phyloP scores from a whole-genome alignment of 2,888 invertebrate species.

The Hirtodrosophila cameraria region DNA sequence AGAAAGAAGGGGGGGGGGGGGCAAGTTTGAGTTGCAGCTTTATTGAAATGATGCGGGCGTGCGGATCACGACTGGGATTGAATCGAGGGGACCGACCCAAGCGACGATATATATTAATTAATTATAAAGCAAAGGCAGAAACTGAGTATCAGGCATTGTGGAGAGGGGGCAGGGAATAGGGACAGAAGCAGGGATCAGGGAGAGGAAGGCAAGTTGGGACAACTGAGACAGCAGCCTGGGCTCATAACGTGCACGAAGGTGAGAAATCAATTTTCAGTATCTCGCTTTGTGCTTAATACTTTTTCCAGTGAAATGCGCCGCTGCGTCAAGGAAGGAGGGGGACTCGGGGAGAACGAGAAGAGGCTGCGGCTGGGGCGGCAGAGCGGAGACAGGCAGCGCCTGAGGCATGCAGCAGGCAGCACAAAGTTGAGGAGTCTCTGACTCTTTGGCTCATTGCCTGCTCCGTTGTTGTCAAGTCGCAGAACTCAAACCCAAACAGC shows the following conservation, averaged over 20 bases:
- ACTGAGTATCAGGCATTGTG: constrained; percentile 10
- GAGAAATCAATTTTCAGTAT: constrained; percentile 83
- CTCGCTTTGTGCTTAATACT: constrained; percentile 77
- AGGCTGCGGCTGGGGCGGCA: constrained; percentile 2
- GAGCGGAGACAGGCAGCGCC: constrained; percentile 9
- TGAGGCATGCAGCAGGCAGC: neutral
- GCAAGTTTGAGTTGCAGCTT: too few species aligned
- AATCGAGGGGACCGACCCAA: constrained; percentile 22
- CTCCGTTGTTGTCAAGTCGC: constrained; percentile 33
- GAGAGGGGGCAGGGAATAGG: neutral
- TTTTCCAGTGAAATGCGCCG: constrained; percentile 78
- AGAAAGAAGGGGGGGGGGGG: too few species aligned
- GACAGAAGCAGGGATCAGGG: neutral
- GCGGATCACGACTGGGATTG: constrained; percentile 45
- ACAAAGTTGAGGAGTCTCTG: neutral
- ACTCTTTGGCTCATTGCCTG: constrained; percentile 17
- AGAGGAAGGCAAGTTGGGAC: constrained; percentile 6
- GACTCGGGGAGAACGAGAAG: neutral
- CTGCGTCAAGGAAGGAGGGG: constrained; percentile 17
- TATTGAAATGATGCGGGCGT: constrained; percentile 31
- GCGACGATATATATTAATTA: constrained; percentile 61
- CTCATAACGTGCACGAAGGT: constrained; percentile 81
- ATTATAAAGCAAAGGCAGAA: constrained; percentile 73
- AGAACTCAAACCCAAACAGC: constrained; percentile 6
- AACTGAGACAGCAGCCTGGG: constrained; percentile 29